phyloP scores from a whole-genome alignment of 2,888 invertebrate species.

The Sussaba pulchella region DNA sequence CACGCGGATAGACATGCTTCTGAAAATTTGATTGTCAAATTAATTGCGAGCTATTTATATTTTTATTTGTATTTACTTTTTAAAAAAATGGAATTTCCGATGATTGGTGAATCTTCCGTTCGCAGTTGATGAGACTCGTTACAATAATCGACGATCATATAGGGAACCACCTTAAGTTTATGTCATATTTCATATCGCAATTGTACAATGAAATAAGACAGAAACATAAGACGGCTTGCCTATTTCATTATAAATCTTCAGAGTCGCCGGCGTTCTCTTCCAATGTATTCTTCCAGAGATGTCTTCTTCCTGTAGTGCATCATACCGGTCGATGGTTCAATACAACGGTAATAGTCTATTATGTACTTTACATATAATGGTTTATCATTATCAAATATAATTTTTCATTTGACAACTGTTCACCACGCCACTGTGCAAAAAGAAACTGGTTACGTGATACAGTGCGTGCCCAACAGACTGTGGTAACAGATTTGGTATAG shows the following conservation, averaged over 20 bases:
- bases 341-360: neutral
- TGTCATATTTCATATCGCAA: conserved; percentile 84
- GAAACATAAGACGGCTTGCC: conserved; percentile 84
- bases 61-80: no score
- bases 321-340: neutral
- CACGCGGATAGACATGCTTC: no score
- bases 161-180: conserved; percentile 84
- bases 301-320: neutral
- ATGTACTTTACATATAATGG: no score
- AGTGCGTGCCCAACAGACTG: conserved; percentile 68
- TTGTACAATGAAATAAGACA: conserved; percentile 84
- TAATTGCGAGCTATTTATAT: conserved; percentile 20
- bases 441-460: conserved; percentile 74
- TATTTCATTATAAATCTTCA: conserved; percentile 74
- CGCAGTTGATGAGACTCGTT: conserved; percentile 10
- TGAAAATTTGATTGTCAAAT: neutral
- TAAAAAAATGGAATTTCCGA: no score
- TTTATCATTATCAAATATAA: no score
- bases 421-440: conserved; percentile 72
- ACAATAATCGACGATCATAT: conserved; percentile 77
- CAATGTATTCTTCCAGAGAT: neutral
- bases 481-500: conserved; percentile 71
- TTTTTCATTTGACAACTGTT: no score
- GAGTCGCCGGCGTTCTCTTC: conserved; percentile 35
- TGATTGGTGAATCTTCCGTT: neutral